phyloP scores from a whole-genome alignment of 2,797 vertebrate genomes.

The Micrastur ruficollis region DNA sequence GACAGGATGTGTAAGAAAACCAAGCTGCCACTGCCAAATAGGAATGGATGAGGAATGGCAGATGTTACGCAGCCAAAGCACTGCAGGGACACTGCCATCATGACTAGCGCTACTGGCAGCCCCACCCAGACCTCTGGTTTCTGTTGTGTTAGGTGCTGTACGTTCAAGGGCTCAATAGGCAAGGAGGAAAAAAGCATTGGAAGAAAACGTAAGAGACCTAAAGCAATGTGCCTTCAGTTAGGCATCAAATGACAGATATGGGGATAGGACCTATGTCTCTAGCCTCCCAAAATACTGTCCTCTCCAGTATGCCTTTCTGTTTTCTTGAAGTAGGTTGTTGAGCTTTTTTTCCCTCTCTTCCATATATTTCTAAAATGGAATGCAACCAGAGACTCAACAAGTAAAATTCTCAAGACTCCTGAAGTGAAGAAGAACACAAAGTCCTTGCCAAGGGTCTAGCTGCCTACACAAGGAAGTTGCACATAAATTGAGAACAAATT shows the following conservation, averaged over 20 bases:
- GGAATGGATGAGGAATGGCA: not conserved
- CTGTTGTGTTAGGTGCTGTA: not conserved
- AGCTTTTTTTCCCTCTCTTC: not conserved
- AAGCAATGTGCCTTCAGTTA: not conserved
- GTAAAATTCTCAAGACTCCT: not conserved
- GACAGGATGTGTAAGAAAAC: not conserved
- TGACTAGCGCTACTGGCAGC: not conserved
- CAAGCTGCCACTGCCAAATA: not conserved
- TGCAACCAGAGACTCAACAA: slow-evolving; percentile 18
- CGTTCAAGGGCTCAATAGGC: not conserved
- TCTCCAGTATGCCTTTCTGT: not conserved
- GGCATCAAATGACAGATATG: not conserved
- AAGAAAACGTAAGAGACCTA: not conserved
- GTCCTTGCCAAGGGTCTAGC: not conserved
- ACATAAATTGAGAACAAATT: not conserved
- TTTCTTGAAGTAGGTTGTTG: not conserved
- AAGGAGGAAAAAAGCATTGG: not conserved
- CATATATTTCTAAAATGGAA: slow-evolving; percentile 24
- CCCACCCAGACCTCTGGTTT: not conserved
- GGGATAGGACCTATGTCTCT: not conserved
- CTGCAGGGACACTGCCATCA: not conserved
- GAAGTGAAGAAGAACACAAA: not conserved
- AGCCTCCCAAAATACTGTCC: not conserved
- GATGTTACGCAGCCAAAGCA: not conserved
- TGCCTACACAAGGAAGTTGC: not conserved